These are phyloP conservation scores for Caenorhabditis afra DNA, from an alignment of 2,888 invertebrate genomes.

Conservation along the genomic window DNA sequence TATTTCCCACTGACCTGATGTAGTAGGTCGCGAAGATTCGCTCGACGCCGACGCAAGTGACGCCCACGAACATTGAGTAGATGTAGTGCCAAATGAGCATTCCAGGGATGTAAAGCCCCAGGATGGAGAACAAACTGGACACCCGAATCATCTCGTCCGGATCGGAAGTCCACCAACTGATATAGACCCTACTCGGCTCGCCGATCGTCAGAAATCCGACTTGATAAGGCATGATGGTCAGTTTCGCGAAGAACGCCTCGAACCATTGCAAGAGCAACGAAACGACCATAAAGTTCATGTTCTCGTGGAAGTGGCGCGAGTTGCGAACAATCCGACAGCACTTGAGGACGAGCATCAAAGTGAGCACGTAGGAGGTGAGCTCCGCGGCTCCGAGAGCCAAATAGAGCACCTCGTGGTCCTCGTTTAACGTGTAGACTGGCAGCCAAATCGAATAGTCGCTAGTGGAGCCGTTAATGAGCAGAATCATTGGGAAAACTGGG, in stretches of 20 bases:
- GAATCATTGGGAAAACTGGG: slow-evolving; percentile 23
- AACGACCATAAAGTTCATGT: slow-evolving; percentile 36
- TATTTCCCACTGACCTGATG: slow-evolving; percentile 18
- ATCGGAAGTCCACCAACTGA: slow-evolving; percentile 50
- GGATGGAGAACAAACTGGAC: neutral
- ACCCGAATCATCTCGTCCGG: slow-evolving; percentile 19
- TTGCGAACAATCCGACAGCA: slow-evolving; percentile 27
- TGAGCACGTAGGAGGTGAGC: slow-evolving; percentile 16
- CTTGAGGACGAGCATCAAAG: slow-evolving; percentile 18
- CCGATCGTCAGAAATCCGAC: slow-evolving; percentile 19
- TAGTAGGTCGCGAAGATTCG: slow-evolving; percentile 35
- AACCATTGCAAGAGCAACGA: slow-evolving; percentile 30
- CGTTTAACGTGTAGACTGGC: slow-evolving; percentile 28
- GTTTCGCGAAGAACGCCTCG: slow-evolving; percentile 31
- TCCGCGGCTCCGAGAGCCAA: neutral
- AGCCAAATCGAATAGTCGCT: slow-evolving; percentile 19
- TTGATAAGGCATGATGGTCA: slow-evolving; percentile 36
- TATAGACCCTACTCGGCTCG: slow-evolving; percentile 5
- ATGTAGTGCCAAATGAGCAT: slow-evolving; percentile 49
- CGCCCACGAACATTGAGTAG: slow-evolving; percentile 48
- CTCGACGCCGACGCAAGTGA: slow-evolving; percentile 30
- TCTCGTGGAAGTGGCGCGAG: slow-evolving; percentile 28
- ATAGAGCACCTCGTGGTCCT: slow-evolving; percentile 2
- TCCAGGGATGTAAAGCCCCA: slow-evolving; percentile 24
- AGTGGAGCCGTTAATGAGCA: slow-evolving; percentile 18